Conservation (phyloP, 1,140 invertebrate species). For the Bicyclus anynana region DNA sequence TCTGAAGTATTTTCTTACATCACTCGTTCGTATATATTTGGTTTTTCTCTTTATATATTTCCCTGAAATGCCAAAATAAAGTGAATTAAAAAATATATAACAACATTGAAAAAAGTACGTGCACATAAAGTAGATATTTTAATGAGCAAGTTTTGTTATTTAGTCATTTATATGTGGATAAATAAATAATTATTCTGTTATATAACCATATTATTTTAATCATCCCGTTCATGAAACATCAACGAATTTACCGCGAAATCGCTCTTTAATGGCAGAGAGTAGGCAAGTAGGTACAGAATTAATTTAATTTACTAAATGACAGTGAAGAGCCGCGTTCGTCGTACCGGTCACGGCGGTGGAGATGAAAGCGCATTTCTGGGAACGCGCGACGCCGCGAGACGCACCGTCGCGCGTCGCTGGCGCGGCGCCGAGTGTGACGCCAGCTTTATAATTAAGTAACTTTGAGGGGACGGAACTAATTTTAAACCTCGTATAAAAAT, state of each 20-base stretch:
- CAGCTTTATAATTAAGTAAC: conserved; percentile 45
- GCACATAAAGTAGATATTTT: too few relatives aligned
- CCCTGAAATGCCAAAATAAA: too few relatives aligned
- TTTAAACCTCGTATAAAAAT: neutral
- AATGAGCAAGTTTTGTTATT: too few relatives aligned
- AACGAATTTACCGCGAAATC: conserved; percentile 10
- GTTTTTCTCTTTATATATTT: too few relatives aligned
- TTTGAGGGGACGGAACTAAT: conserved; percentile 7
- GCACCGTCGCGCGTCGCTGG: conserved; percentile 28
- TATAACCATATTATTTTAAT: too few relatives aligned
- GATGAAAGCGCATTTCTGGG: conserved; percentile 45
- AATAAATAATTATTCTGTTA: too few relatives aligned
- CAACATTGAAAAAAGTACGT: too few relatives aligned
- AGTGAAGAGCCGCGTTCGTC: conserved; percentile 11
- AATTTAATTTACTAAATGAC: conserved; percentile 20
- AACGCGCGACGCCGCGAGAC: conserved; percentile 32
- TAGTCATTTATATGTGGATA: too few relatives aligned
- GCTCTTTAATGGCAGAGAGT: conserved; percentile 8
- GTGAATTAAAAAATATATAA: too few relatives aligned
- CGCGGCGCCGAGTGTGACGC: conserved; percentile 29
- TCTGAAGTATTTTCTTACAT: too few relatives aligned
- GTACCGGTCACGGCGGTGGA: conserved; percentile 25
- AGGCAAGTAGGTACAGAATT: conserved; percentile 5
- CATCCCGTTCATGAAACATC: neutral
- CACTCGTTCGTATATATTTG: too few relatives aligned